Evolutionary conservation across 2,113 vertebrate genomes (phyloP).

Genomic region (Malaclemys terrapin): DNA sequence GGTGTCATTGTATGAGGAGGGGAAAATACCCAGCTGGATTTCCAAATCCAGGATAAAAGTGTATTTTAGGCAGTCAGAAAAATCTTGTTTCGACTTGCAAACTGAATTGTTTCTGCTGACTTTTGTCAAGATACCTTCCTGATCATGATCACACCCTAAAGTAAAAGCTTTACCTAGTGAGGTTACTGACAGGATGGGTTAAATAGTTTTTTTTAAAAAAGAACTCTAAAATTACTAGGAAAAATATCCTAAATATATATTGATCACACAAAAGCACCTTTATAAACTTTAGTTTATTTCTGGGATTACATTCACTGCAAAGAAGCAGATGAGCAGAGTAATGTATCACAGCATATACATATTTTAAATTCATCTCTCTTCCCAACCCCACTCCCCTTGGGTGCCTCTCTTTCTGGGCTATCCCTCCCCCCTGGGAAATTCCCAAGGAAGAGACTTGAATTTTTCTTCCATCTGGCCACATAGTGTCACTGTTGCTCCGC

Average conservation of each 20-base stretch:
- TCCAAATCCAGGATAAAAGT: neutral
- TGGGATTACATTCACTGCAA: neutral
- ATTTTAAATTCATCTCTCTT: neutral
- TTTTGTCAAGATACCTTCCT: neutral
- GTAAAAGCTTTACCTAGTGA: neutral
- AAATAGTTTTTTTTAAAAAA: neutral
- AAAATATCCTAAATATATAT: neutral
- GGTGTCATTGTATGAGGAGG: neutral
- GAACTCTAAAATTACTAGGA: neutral
- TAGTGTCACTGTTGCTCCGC: constrained; percentile 17
- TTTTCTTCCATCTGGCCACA: neutral
- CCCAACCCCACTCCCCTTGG: neutral
- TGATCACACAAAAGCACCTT: neutral
- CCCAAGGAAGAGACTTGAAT: neutral
- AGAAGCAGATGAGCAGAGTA: neutral
- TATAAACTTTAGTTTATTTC: neutral
- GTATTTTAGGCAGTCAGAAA: neutral
- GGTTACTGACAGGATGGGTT: neutral
- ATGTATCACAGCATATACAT: neutral
- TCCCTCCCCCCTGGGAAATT: no score
- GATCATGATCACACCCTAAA: neutral
- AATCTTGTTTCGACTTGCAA: neutral
- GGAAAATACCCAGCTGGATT: neutral
- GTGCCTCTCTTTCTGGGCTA: neutral
- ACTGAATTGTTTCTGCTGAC: neutral